These are phyloP conservation scores for Syngnathus typhle DNA, from an alignment of 2,113 vertebrate species.

Conservation along the genomic window DNA sequence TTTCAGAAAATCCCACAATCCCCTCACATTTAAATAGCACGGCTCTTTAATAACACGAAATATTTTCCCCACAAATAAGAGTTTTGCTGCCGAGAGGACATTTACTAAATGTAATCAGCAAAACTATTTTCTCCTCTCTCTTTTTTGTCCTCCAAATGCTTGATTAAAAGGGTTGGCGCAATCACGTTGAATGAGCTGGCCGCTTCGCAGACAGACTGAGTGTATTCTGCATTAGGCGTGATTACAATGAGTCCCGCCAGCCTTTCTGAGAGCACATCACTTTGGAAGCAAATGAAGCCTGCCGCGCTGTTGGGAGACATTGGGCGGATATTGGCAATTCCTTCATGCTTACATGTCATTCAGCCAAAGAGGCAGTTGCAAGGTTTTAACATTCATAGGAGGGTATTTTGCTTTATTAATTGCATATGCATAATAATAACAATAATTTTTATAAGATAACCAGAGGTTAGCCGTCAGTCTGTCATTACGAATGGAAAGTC, in stretches of 20 bases:
- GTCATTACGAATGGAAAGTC: no score
- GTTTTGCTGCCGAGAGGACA: neutral
- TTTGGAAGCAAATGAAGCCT: slow-evolving; percentile 6
- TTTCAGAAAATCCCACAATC: neutral
- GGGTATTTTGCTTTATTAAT: neutral
- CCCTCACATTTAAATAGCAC: neutral
- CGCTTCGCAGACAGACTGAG: neutral
- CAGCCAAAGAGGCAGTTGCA: neutral
- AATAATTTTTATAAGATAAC: no score
- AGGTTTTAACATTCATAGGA: neutral
- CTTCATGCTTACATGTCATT: neutral
- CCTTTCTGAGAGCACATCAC: neutral
- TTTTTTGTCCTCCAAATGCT: neutral
- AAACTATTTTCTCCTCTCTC: neutral
- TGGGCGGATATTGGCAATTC: neutral
- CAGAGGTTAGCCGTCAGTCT: no score
- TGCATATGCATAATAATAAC: neutral
- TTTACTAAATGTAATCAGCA: neutral
- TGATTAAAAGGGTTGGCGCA: slow-evolving; percentile 1
- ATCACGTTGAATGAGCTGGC: neutral
- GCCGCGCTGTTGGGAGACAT: neutral
- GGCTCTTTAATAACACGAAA: neutral
- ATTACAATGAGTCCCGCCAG: slow-evolving; percentile 8
- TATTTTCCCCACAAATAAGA: neutral
- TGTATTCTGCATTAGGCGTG: neutral